Evolutionary conservation across 1,140 invertebrate species (phyloP), one percentile per base, ranked within the genome.

Genomic region (Aphelinus certus): DNA sequence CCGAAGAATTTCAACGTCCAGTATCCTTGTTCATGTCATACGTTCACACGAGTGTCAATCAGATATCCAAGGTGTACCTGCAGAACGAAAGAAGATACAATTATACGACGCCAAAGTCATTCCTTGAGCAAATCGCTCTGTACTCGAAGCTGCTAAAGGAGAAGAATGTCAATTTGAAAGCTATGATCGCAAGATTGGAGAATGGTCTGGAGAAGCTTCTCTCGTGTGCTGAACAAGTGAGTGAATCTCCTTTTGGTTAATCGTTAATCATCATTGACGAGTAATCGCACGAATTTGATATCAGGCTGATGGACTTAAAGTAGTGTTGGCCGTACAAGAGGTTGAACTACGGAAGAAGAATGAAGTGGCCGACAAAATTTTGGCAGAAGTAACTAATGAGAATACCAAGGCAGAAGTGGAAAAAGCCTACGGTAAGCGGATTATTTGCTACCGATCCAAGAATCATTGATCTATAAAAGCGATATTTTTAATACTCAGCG

Each of bases 71-170:
- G 81, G 79, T 91, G 3, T 98, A 97, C 85, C 89, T 95, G 53
- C 87, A 90, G 78, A 97, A 96, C 84, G 97, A 98, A 79, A 92
- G 92, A 46, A 90, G 96, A n/a, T 97, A 96, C 86, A 98, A 98
- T 84, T 98, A 98, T 82, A 98, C 96, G 0, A 98, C 97, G 1
- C 97, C 97, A 0, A 98, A 98, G 87, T 95, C 95, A 2, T 98
- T 98, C 86, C 85, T 98, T n/a, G 97, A 98, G 83, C 95, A 97
- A 83, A 97, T 98, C 71, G 91, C 92, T 56, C 88, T 98, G 1
- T 98, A 97, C 82, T 90, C 91, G 1, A 96, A 96, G 83, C 85
- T 98, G 6, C 86, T 98, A 53, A 89, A 88, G 6, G 92, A 92
- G 65, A 97, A 97, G 85, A 93, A 92, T 1, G 88, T 85, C n/a